Evolutionary conservation across 2,113 vertebrate species (phyloP), one percentile per base, ranked within the genome.

Genomic region (Balaenoptera acutorostrata): DNA sequence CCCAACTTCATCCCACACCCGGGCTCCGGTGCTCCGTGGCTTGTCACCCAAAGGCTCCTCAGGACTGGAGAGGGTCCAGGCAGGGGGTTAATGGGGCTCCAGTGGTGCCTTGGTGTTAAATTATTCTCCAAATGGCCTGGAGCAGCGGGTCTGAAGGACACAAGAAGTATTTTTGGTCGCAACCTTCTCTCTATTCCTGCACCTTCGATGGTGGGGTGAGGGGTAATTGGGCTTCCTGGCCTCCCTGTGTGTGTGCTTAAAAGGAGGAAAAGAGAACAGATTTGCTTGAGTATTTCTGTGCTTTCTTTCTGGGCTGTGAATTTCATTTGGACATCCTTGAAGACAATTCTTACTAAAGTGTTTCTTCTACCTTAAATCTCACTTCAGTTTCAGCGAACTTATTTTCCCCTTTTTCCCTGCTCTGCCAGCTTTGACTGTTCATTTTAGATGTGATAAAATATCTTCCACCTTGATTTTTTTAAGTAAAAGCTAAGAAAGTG

Each of bases 281-380:
- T 81, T 81, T 69, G 64, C 23, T 61, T 77, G 17, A 39, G 11
- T 33, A n/a, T 61, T 74, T 72, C 86, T 80, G 8, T 31, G 14
- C 59, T 84, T 85, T 44, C 77, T 71, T 95, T 80, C 52, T 33
- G 18, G 68, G 78, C 66, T 33, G 9, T 36, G 44, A 64, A 83
- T 59, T 74, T 90, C 52, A 31, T 57, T 33, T n/a, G n/a, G 81
- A 61, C 44, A 36, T 82, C 27, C 78, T 94, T 85, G 55, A 86
- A 41, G 61, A 74, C 14, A 21, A 14, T 68, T 75, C 31, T 77
- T 64, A 66, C 49, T 93, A 80, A 88, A 61, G 2, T 1, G 18
- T 66, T 89, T 90, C 78, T 63, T 93, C 12, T 44, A 57, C 69
- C 44, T 63, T 64, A 77, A 90, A 80, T 96, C 82, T 93, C 23